These are phyloP conservation scores for Campoplex capitator DNA, from an alignment of 2,888 invertebrate species.

Conservation along the genomic window DNA sequence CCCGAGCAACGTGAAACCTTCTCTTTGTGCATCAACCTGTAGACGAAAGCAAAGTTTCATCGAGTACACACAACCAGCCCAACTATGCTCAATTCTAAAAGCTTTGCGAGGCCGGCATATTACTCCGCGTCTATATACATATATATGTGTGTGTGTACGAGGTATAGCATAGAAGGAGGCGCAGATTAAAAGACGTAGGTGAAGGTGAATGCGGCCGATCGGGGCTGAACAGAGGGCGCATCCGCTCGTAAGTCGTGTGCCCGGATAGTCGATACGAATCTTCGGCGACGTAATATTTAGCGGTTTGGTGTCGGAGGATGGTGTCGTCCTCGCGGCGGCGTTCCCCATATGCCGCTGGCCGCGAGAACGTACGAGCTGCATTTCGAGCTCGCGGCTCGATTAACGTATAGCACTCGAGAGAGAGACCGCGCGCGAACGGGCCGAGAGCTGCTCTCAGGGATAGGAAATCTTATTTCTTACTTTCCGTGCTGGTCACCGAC, in stretches of 20 bases:
- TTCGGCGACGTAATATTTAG: conserved; percentile 78
- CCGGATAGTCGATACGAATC: conserved; percentile 75
- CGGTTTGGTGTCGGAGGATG: conserved; percentile 67
- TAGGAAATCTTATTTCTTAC: conserved; percentile 29
- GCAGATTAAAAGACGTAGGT: conserved; percentile 29
- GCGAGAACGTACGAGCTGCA: conserved; percentile 69
- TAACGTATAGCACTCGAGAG: conserved; percentile 3
- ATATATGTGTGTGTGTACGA: background rate
- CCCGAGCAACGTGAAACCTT: too few relatives aligned
- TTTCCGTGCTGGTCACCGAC: conserved; percentile 43
- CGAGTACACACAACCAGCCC: background rate
- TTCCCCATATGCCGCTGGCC: conserved; percentile 76
- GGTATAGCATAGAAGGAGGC: background rate
- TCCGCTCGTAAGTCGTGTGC: conserved; percentile 71
- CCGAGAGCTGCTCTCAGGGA: background rate
- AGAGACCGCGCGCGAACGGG: background rate
- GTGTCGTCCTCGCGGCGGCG: conserved; percentile 63
- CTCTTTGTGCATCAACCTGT: background rate
- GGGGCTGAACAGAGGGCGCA: conserved; percentile 56
- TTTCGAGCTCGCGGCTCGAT: conserved; percentile 1
- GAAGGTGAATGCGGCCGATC: conserved; percentile 52
- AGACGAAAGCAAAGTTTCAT: background rate
- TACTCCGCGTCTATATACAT: background rate
- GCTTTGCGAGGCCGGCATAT: conserved; percentile 20
- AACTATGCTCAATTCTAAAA: conserved; percentile 10